phyloP scores from a whole-genome alignment of 2,888 invertebrate species.

The Schizotus pectinicornis region DNA sequence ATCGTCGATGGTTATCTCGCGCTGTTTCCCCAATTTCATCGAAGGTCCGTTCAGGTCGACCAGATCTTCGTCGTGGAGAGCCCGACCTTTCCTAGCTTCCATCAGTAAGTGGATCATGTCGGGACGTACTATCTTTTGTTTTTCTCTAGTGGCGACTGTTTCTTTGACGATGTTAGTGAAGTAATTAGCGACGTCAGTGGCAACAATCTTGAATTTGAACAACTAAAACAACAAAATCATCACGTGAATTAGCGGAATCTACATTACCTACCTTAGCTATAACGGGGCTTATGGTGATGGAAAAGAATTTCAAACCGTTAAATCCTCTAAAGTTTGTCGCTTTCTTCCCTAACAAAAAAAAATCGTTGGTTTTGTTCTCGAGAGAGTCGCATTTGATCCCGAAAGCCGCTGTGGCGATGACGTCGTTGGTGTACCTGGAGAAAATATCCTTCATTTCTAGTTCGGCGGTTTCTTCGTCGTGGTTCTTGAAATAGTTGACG shows the following conservation, averaged over 20 bases:
- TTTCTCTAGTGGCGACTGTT: constrained; percentile 48
- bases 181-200: constrained; percentile 49
- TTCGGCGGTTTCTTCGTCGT: constrained; percentile 4
- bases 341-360: constrained; percentile 46
- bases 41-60: no score
- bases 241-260: no score
- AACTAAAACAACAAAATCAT: constrained; percentile 5
- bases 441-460: constrained; percentile 45
- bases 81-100: constrained; percentile 35
- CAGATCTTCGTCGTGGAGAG: neutral
- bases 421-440: constrained; percentile 49
- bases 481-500: constrained; percentile 21
- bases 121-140: constrained; percentile 59
- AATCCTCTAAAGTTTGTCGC: constrained; percentile 27
- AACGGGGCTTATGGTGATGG: neutral
- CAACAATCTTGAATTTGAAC: constrained; percentile 48
- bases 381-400: constrained; percentile 50
- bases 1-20: constrained; percentile 36
- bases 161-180: constrained; percentile 57
- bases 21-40: no score
- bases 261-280: no score
- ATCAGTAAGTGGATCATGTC: constrained; percentile 60
- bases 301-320: constrained; percentile 20
- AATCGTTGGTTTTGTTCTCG: constrained; percentile 47
- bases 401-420: constrained; percentile 57